Evolutionary conservation across 2,113 vertebrate genomes (phyloP), one percentile per base, ranked within the genome.

Genomic region (Brachypodius melanocephalos): DNA sequence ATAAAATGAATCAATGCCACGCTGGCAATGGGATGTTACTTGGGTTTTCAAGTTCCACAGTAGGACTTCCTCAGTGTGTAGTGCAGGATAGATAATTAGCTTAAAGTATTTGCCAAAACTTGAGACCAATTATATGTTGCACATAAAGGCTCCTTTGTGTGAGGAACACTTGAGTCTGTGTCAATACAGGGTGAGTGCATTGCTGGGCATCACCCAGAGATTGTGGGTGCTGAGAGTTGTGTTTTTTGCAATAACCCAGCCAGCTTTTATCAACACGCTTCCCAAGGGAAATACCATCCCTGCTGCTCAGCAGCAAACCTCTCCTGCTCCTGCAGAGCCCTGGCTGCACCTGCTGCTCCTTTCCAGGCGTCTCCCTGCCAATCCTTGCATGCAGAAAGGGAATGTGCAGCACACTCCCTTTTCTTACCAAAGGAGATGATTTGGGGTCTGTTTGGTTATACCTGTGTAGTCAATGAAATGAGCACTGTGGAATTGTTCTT

Each of bases 1-100:
- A 62, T 55, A 77, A 96, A 93, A 63, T 52, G 72, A 96, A 91
- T 58, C 59, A 45, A 21, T 84, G 79, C 78, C 48, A 4, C 43
- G 85, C 82, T 91, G 93, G 82, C 78, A 90, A 26, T 67, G 31
- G 63, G 67, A 48, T 28, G 14, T 62, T 88, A 48, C 68, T 88
- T 80, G 85, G 48, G 40, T 88, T 96, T 94, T 89, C 59, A 83
- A 32, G 76, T 71, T 55, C 59, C 43, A 12, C 28, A 8, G 54
- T 65, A 18, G 63, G 84, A 58, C 26, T 89, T 86, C 73, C 58
- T 93, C 58, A 21, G 55, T 22, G 58, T 58, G 42, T 16, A 69
- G 55, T 57, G 67, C 52, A 52, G 83, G 61, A 58, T 26, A 40
- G 61, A 51, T 84, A 84, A 80, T 93, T 91, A 92, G 29, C 48